Conservation (phyloP, 53 echinoderm and acorn worm genomes). For the Zoroaster sp. region DNA sequence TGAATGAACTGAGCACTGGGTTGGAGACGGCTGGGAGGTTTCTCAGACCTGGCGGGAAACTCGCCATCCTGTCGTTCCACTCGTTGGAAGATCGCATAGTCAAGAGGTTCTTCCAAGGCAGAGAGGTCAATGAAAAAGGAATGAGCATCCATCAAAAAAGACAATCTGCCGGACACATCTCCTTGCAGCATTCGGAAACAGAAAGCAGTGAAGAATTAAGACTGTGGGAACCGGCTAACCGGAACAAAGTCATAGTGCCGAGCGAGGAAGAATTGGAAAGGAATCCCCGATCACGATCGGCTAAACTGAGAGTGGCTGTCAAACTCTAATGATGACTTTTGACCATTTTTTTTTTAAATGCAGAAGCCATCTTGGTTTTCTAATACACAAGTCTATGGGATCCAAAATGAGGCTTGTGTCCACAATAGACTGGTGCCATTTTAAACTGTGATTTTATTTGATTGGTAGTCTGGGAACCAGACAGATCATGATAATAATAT, state of each 20-base stretch:
- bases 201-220: slow-evolving; percentile 3
- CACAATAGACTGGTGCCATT: too few relatives aligned
- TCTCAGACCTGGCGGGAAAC: slow-evolving; percentile 70
- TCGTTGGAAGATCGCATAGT: slow-evolving; percentile 92
- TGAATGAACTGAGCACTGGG: slow-evolving; percentile 76
- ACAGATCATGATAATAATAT: too few relatives aligned
- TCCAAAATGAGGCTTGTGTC: too few relatives aligned
- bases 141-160: slow-evolving; percentile 57
- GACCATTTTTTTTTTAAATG: too few relatives aligned
- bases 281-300: slow-evolving; percentile 91
- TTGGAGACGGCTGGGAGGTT: slow-evolving; percentile 57
- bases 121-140: slow-evolving; percentile 75
- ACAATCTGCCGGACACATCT: not conserved
- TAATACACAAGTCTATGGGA: too few relatives aligned
- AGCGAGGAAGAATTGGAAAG: slow-evolving; percentile 64
- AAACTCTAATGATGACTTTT: slow-evolving; percentile 68
- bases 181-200: not conserved
- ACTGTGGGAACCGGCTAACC: slow-evolving; percentile 43
- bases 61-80: slow-evolving; percentile 86
- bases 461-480: too few relatives aligned
- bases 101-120: slow-evolving; percentile 83
- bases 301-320: slow-evolving; percentile 85
- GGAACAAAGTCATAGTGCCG: slow-evolving; percentile 65
- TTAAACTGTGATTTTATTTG: too few relatives aligned
- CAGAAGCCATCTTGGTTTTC: too few relatives aligned